Evolutionary conservation across 2,113 vertebrate genomes (phyloP).

Genomic region (Myxocyprinus asiaticus): DNA sequence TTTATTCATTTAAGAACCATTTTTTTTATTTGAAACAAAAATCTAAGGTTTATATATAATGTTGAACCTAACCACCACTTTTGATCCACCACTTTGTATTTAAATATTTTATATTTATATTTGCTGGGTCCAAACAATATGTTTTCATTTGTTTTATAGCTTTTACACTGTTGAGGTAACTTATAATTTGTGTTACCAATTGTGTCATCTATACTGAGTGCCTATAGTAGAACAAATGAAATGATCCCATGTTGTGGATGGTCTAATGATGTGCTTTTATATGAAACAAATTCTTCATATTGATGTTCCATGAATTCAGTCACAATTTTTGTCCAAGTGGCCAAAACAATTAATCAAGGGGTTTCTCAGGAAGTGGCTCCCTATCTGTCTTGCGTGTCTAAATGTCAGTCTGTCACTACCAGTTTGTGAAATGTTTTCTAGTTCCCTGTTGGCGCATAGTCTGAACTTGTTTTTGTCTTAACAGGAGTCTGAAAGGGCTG

Average conservation of each 20-base stretch:
- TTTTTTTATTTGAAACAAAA: slow-evolving; percentile 7
- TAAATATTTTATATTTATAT: neutral
- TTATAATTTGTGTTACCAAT: neutral
- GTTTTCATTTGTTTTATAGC: too few species aligned
- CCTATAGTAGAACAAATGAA: slow-evolving; percentile 32
- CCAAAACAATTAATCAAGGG: neutral
- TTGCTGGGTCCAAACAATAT: neutral
- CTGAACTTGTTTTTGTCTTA: too few species aligned
- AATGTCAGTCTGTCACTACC: too few species aligned
- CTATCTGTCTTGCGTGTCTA: neutral
- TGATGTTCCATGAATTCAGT: neutral
- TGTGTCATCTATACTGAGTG: slow-evolving; percentile 34
- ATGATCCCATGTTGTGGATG: neutral
- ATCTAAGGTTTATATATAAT: neutral
- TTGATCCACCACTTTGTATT: neutral
- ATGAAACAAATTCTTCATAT: neutral
- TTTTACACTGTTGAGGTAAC: too few species aligned
- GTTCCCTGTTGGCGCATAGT: too few species aligned
- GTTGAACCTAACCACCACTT: neutral
- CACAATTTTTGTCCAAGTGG: neutral
- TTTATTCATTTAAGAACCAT: neutral
- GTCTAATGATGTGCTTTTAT: slow-evolving; percentile 6
- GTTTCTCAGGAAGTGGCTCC: slow-evolving; percentile 3
- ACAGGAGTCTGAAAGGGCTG: too few species aligned
- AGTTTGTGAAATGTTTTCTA: too few species aligned